phyloP scores from a whole-genome alignment of 2,888 invertebrate genomes.

The Carterocephalus palaemon region DNA sequence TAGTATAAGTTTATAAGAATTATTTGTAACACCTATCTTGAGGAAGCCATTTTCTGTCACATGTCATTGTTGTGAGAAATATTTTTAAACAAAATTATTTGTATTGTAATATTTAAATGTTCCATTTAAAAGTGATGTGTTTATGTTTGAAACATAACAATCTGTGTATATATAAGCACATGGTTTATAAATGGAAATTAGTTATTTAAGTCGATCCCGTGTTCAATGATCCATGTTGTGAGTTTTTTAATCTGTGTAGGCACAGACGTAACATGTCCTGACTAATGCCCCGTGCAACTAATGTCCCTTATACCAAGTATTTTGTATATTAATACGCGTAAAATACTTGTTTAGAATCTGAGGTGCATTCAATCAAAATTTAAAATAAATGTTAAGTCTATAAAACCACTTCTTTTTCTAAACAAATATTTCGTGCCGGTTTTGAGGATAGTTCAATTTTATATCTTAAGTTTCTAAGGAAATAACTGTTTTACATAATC shows the following conservation, averaged over 20 bases:
- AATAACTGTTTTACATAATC: constrained; percentile 34
- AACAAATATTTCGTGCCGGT: constrained; percentile 3
- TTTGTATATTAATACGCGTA: constrained; percentile 2
- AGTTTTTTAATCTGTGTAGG: constrained; percentile 8
- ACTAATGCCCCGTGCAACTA: neutral
- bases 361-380: constrained; percentile 3
- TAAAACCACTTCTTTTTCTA: constrained; percentile 5
- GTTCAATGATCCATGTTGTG: neutral
- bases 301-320: constrained; percentile 11
- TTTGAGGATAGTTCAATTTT: constrained; percentile 26
- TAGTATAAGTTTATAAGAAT: neutral
- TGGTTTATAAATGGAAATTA: constrained; percentile 4
- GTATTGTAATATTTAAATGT: constrained; percentile 6
- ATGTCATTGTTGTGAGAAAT: neutral
- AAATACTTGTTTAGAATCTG: constrained; percentile 6
- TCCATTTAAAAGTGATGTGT: no score
- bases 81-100: constrained; percentile 5
- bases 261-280: neutral
- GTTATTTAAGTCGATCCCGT: constrained; percentile 6
- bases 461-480: constrained; percentile 15
- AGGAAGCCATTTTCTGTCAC: neutral
- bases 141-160: no score
- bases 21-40: neutral
- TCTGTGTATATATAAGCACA: neutral
- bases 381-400: neutral